Conservation (phyloP, 2,113 vertebrate genomes). For the Fregata magnificens region DNA sequence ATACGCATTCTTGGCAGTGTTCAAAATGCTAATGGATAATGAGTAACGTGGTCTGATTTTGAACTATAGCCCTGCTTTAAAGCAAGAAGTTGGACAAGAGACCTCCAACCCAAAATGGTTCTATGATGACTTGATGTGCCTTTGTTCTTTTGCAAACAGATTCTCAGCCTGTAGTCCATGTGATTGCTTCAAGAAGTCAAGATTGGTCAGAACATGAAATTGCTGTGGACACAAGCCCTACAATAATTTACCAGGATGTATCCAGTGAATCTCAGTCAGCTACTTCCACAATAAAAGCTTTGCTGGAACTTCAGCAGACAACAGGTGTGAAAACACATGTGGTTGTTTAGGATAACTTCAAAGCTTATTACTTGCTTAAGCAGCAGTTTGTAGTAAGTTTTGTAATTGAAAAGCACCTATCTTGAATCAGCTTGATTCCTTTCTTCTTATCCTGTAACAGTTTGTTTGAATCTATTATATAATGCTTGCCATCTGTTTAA, state of each 20-base stretch:
- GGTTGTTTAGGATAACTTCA: background rate
- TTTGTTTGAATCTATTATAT: background rate
- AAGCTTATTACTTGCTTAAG: background rate
- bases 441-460: background rate
- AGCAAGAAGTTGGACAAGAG: background rate
- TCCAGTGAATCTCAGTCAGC: conserved; percentile 92
- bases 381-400: background rate
- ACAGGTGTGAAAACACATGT: conserved; percentile 76
- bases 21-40: background rate
- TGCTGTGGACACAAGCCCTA: conserved; percentile 89
- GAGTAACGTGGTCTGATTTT: background rate
- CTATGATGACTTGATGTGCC: background rate
- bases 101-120: background rate
- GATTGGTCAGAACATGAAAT: conserved; percentile 97
- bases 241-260: conserved; percentile 96
- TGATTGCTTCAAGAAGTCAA: conserved; percentile 92
- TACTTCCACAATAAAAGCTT: conserved; percentile 95
- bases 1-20: background rate
- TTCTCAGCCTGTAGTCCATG: conserved; percentile 88
- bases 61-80: background rate
- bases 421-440: background rate
- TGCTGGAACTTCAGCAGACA: conserved; percentile 95
- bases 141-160: conserved; percentile 71
- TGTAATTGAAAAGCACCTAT: background rate
- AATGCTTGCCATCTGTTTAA: background rate